Evolutionary conservation across 2,797 vertebrate species (phyloP).

Genomic region (Lagodon rhomboides): DNA sequence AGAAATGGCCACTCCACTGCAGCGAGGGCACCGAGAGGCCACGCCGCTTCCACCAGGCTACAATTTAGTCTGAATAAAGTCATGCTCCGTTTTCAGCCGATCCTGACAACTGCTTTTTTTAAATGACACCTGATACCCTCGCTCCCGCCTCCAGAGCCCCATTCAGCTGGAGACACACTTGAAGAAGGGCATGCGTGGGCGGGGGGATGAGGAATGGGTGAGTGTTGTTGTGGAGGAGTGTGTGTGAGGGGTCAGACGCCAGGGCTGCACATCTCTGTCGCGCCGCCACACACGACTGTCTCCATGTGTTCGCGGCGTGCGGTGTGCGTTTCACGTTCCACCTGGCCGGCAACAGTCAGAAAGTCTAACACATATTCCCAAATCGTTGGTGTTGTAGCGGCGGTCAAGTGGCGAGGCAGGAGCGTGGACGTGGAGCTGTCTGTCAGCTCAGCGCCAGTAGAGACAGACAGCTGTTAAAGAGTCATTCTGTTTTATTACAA

Average conservation of each 20-base stretch:
- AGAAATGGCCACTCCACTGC: conserved; percentile 67
- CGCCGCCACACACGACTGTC: conserved; percentile 41
- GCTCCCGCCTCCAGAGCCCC: conserved; percentile 18
- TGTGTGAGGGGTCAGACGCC: conserved; percentile 66
- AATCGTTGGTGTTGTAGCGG: background rate
- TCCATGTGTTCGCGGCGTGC: conserved; percentile 38
- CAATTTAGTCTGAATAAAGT: conserved; percentile 75
- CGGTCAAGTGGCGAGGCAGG: background rate
- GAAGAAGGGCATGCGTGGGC: conserved; percentile 57
- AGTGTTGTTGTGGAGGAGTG: conserved; percentile 58
- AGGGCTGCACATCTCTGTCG: conserved; percentile 62
- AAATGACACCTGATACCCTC: conserved; percentile 79
- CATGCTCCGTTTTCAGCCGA: conserved; percentile 78
- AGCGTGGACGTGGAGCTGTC: background rate
- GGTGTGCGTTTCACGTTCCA: conserved; percentile 55
- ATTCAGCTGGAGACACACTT: conserved; percentile 67
- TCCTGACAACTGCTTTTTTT: conserved; percentile 82
- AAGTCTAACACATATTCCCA: conserved; percentile 10
- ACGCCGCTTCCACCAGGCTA: conserved; percentile 68
- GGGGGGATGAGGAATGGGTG: conserved; percentile 49
- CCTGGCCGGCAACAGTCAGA: conserved; percentile 33
- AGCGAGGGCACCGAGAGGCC: conserved; percentile 65
- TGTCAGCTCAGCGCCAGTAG: background rate
- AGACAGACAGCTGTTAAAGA: background rate
- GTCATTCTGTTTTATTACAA: conserved; percentile 6